Percentiles rank a stretch among this genome's conserved stretches.
Conservation (phyloP, 1,140 invertebrate genomes). For the Heliconius congener region DNA sequence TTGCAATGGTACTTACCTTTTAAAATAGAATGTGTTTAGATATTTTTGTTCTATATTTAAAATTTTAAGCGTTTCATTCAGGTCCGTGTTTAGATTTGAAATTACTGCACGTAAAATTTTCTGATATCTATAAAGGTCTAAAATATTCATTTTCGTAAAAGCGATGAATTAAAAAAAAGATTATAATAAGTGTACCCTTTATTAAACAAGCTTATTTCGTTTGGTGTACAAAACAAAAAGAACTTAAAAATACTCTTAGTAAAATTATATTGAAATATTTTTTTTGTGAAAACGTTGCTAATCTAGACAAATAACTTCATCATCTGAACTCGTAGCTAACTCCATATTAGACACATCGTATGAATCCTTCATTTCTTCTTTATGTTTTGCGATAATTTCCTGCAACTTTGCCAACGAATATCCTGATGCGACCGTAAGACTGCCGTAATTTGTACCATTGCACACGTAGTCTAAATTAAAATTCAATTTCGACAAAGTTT, state of each 20-base stretch:
- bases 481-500: constrained; percentile 51
- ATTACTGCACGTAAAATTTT: not conserved
- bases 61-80: not conserved
- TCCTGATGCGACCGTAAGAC: constrained; percentile 42
- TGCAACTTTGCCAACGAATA: constrained; percentile 42
- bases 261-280: not conserved
- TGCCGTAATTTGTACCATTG: constrained; percentile 32
- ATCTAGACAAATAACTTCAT: constrained; percentile 51
- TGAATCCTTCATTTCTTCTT: constrained; percentile 55
- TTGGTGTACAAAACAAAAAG: not conserved
- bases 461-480: constrained; percentile 59
- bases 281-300: constrained; percentile 19
- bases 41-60: not conserved
- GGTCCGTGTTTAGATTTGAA: not conserved
- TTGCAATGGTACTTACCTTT: not conserved
- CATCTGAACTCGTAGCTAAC: constrained; percentile 40
- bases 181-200: not conserved
- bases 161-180: not conserved
- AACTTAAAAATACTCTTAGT: not conserved
- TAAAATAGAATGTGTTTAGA: not conserved
- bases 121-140: not conserved
- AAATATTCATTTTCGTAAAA: not conserved
- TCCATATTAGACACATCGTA: constrained; percentile 72
- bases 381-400: constrained; percentile 54
- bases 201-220: not conserved